A percentile compares a stretch with the other conserved stretches of the same genome.
Evolutionary conservation across 2,888 invertebrate species (phyloP).

Genomic region (Lysandra coridon): DNA sequence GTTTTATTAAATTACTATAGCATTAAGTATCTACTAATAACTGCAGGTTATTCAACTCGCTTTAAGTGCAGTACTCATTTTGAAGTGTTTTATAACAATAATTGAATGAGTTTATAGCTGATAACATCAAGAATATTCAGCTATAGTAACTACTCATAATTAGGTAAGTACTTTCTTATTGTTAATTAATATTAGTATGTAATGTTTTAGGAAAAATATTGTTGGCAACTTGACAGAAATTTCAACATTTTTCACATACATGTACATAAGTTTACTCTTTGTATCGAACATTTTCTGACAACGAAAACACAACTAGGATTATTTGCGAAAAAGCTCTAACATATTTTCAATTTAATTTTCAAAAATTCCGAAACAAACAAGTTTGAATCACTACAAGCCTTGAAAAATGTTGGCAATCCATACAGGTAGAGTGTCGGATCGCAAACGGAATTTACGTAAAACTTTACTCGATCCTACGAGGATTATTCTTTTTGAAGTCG

Average conservation of each 20-base stretch:
- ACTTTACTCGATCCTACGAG: slow-evolving; percentile 22
- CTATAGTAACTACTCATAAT: no score
- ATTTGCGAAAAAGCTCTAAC: not conserved
- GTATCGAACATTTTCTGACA: not conserved
- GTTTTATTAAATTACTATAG: no score
- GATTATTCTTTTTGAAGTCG: slow-evolving; percentile 28
- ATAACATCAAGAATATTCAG: not conserved
- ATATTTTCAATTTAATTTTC: not conserved
- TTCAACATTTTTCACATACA: no score
- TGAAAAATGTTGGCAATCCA: slow-evolving; percentile 18
- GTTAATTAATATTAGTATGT: no score
- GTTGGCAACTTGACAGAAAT: not conserved
- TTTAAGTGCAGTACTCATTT: not conserved
- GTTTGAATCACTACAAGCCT: not conserved
- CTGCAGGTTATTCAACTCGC: not conserved
- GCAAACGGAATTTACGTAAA: slow-evolving; percentile 23
- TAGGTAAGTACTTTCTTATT: no score
- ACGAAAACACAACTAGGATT: not conserved
- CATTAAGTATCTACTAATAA: not conserved
- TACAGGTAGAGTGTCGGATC: slow-evolving; percentile 9
- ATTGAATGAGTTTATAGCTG: not conserved
- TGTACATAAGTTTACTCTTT: not conserved
- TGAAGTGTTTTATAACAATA: not conserved
- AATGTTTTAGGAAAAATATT: not conserved
- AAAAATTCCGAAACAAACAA: slow-evolving; percentile 8